Evolutionary conservation across 2,797 vertebrate species (phyloP), one percentile per base, ranked within the genome.

Genomic region (Synaphobranchus kaupii): DNA sequence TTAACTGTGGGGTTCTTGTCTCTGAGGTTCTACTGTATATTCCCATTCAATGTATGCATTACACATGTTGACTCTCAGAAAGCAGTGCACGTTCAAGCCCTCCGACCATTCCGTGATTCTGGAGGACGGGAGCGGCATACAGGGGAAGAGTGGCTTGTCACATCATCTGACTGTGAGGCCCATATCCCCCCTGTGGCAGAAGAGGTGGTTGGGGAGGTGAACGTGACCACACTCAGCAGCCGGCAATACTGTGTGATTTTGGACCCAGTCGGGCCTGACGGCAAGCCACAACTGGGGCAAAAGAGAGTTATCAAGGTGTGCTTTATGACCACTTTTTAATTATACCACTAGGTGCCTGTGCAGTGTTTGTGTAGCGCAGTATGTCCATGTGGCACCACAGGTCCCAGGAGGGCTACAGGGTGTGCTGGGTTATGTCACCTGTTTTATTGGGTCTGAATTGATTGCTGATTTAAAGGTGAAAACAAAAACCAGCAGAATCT

Each of bases 81-180:
- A 90, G 98, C 98, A 0, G 94, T 98, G 66, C 97, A 98, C 1
- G 96, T 98, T 4, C 96, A 96, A 0, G 98, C 98, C 20, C 91
- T 91, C 80, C 95, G 96, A 1, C 95, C 95, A 5, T 98, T 98
- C 83, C 95, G 91, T 4, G 97, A 98, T 0, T 83, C 93, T 0
- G 94, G 94, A 0, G 95, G 95, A 0, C 91, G 92, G 0, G 88
- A 93, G 0, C 95, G 96, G 0, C 96, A 95, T 0, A 98, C 97
- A 0, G 98, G 98, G 0, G 97, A 98, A 93, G 98, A 99, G 88
- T 98, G 98, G 98, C 93, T 98, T 85, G 96, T 98, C 78, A 98
- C 97, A 0, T 93, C 96, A 87, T 94, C 86, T 0, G 96, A 98
- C 88, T 88, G 97, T 0, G 97, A 98, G 90, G 97, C 97, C 0